Evolutionary conservation across 2,113 vertebrate genomes (phyloP).

Genomic region (Haplochromis vanheusdeni): DNA sequence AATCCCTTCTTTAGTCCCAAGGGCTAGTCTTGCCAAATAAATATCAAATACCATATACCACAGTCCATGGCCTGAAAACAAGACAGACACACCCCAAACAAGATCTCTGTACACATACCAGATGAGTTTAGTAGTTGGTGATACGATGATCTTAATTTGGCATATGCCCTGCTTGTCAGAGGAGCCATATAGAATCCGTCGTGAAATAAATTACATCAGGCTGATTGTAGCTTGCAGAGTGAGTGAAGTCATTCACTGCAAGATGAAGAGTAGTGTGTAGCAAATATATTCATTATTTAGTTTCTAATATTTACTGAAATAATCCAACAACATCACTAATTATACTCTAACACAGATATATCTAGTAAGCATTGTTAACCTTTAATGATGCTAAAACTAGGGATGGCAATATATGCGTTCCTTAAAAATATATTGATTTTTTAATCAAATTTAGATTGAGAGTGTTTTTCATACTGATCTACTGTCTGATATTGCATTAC

Average conservation of each 20-base stretch:
- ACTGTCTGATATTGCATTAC: background rate
- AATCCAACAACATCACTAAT: background rate
- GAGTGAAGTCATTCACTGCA: background rate
- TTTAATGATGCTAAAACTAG: background rate
- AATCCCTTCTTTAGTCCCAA: background rate
- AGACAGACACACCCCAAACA: background rate
- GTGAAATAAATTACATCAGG: background rate
- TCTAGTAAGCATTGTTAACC: background rate
- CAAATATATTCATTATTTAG: background rate
- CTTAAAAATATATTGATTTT: background rate
- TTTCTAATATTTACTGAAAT: background rate
- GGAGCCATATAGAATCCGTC: fast-evolving
- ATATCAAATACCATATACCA: background rate
- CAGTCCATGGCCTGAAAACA: background rate
- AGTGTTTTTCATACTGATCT: background rate
- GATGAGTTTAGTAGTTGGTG: background rate
- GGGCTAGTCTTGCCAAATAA: background rate
- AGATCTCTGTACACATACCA: background rate
- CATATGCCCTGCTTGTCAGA: background rate
- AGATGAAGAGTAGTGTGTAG: background rate
- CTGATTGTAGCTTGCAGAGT: background rate
- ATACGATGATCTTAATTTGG: background rate
- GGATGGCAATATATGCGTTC: background rate
- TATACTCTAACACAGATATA: background rate
- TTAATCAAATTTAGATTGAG: background rate